phyloP scores from a whole-genome alignment of 2,113 vertebrate genomes.

The Clarias magur region DNA sequence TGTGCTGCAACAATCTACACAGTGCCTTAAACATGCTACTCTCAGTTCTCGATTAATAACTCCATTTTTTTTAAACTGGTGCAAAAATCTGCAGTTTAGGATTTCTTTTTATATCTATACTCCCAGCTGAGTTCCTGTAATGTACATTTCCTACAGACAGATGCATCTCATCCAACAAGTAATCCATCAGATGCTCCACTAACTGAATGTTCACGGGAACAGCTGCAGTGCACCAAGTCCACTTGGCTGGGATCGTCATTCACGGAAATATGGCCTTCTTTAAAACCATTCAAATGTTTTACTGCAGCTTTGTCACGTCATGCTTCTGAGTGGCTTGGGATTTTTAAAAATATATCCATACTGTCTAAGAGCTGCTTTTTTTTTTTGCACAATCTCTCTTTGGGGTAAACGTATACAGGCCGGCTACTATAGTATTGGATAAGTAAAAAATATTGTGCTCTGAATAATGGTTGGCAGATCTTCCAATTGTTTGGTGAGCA shows the following conservation, averaged over 20 bases:
- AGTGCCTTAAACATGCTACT: background rate
- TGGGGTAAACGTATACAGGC: background rate
- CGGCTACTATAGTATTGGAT: background rate
- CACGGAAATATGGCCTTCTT: too few relatives aligned
- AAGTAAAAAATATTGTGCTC: background rate
- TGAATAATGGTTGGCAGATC: background rate
- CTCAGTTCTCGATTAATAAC: background rate
- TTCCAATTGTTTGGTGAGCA: background rate
- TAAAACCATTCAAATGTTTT: too few relatives aligned
- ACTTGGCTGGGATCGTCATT: too few relatives aligned
- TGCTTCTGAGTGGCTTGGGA: background rate
- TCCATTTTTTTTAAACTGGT: background rate
- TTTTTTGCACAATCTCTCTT: background rate
- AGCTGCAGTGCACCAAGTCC: too few relatives aligned
- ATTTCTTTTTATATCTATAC: too few relatives aligned
- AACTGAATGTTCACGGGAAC: too few relatives aligned
- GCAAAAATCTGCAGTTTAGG: background rate
- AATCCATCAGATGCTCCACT: too few relatives aligned
- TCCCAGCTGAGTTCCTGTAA: too few relatives aligned
- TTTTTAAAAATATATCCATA: background rate
- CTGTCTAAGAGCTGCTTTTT: background rate
- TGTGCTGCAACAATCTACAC: background rate
- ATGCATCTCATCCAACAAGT: too few relatives aligned
- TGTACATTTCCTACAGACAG: too few relatives aligned
- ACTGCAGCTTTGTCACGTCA: too few relatives aligned